These are phyloP conservation scores for Poeciliopsis occidentalis DNA, from an alignment of 2,113 vertebrate species.

Conservation along the genomic window DNA sequence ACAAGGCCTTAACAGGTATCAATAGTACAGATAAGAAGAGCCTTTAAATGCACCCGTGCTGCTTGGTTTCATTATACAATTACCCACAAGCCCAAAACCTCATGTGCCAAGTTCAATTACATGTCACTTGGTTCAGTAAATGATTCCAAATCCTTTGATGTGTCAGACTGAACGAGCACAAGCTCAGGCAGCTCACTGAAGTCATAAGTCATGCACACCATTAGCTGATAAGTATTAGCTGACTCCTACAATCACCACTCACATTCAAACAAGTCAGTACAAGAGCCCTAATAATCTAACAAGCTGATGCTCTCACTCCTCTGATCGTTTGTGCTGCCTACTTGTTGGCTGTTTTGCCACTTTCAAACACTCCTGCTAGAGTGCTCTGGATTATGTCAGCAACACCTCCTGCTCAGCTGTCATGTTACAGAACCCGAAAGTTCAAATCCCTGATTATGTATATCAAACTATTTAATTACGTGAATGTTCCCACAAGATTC, in stretches of 20 bases:
- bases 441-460: conserved; percentile 57
- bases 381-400: conserved; percentile 20
- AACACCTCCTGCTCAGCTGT: conserved; percentile 33
- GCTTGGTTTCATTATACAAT: conserved; percentile 11
- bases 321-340: conserved; percentile 48
- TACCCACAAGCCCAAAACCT: conserved; percentile 21
- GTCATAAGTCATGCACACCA: conserved; percentile 45
- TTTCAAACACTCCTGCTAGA: conserved; percentile 22
- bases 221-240: conserved; percentile 47
- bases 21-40: conserved; percentile 15
- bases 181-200: conserved; percentile 32
- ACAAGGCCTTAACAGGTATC: conserved; percentile 3
- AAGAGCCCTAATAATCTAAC: conserved; percentile 56
- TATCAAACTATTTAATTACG: conserved; percentile 38
- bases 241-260: conserved; percentile 49
- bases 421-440: conserved; percentile 47
- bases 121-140: conserved; percentile 23
- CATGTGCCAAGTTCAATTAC: conserved; percentile 13
- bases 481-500: background rate
- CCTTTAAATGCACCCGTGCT: conserved; percentile 17
- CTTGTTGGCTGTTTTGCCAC: conserved; percentile 28
- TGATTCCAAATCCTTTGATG: conserved; percentile 35
- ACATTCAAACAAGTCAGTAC: conserved; percentile 51
- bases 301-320: conserved; percentile 36
- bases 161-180: conserved; percentile 29